Evolutionary conservation across 1,140 invertebrate species (phyloP).

Genomic region (Dryas iulia): DNA sequence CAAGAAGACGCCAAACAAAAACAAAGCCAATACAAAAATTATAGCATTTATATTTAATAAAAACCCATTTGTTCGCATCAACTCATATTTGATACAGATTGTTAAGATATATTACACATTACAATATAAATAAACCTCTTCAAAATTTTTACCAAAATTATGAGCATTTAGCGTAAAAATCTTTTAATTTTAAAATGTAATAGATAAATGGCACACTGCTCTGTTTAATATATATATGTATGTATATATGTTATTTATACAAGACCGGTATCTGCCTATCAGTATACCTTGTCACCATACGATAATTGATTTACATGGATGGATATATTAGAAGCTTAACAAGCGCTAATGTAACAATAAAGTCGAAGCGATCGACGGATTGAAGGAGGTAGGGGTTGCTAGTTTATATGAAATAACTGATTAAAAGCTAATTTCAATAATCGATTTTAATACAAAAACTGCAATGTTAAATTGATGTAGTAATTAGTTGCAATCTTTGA

Average conservation of each 20-base stretch:
- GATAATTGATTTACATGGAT: slow-evolving; percentile 80
- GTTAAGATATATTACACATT: slow-evolving; percentile 51
- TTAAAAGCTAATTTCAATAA: too few species aligned
- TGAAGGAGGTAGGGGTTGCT: slow-evolving; percentile 39
- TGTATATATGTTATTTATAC: too few species aligned
- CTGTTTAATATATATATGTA: slow-evolving; percentile 60
- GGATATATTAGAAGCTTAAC: slow-evolving; percentile 77
- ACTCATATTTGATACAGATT: slow-evolving; percentile 22
- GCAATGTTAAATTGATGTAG: too few species aligned
- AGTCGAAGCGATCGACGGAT: slow-evolving; percentile 63
- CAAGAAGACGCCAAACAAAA: slow-evolving; percentile 24
- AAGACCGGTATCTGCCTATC: slow-evolving; percentile 66
- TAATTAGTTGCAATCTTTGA: too few species aligned
- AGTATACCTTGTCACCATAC: slow-evolving; percentile 78
- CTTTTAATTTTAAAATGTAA: slow-evolving; percentile 70
- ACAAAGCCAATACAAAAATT: slow-evolving; percentile 9
- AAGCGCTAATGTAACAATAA: slow-evolving; percentile 60
- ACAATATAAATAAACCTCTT: slow-evolving; percentile 76
- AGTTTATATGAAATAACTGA: background rate
- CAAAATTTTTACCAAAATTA: slow-evolving; percentile 76
- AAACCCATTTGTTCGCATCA: slow-evolving; percentile 34
- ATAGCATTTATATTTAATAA: background rate
- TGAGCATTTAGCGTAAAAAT: slow-evolving; percentile 78
- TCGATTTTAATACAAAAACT: too few species aligned
- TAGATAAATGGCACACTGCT: slow-evolving; percentile 78